These are phyloP conservation scores for Miniopterus natalensis DNA, from an alignment of 2,113 vertebrate genomes.

Conservation along the genomic window DNA sequence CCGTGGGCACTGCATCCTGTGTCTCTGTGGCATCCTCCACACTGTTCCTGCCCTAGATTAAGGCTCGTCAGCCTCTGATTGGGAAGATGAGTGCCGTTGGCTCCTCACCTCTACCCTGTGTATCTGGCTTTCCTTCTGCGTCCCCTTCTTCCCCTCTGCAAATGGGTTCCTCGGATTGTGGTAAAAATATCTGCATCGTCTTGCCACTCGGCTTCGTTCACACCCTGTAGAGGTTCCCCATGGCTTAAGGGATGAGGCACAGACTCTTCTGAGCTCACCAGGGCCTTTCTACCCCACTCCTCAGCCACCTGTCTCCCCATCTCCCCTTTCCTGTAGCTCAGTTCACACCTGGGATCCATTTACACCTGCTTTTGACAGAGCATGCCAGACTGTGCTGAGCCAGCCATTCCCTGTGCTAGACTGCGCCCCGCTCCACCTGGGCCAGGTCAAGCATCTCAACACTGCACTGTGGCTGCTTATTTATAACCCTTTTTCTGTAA, in stretches of 20 bases:
- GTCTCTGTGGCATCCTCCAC: not conserved
- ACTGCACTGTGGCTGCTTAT: not conserved
- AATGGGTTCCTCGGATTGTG: not conserved
- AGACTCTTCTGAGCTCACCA: not conserved
- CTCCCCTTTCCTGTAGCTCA: not conserved
- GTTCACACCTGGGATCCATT: not conserved
- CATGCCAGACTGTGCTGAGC: not conserved
- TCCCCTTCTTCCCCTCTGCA: not conserved
- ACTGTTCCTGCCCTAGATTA: not conserved
- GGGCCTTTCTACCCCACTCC: not conserved
- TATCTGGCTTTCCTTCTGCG: not conserved
- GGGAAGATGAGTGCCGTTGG: not conserved
- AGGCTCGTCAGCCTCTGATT: not conserved
- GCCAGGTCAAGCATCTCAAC: not conserved
- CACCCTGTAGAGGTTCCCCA: not conserved
- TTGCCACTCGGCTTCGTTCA: not conserved
- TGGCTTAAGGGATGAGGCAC: not conserved
- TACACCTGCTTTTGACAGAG: not conserved
- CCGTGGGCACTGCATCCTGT: not conserved
- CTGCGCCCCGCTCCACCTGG: not conserved
- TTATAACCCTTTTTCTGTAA: not conserved
- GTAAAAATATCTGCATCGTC: not conserved
- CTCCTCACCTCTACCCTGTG: fast-evolving
- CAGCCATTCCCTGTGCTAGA: not conserved
- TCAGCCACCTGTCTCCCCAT: fast-evolving